Conservation (phyloP, 2,888 invertebrate genomes). For the Epinotia ramella region DNA sequence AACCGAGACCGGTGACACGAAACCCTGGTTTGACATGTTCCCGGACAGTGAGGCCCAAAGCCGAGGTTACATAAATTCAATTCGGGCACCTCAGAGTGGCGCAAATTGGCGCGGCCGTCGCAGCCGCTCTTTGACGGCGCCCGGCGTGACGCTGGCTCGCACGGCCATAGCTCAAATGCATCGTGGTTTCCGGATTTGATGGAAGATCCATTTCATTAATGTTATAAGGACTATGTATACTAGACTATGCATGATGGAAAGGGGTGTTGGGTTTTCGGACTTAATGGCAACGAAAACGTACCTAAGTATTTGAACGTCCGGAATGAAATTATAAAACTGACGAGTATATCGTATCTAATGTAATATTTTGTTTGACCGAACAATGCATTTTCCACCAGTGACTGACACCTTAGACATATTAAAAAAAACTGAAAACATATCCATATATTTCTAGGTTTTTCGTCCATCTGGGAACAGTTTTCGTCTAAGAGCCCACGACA, state of each 20-base stretch:
- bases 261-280: background rate
- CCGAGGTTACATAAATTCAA: constrained; percentile 79
- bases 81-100: constrained; percentile 74
- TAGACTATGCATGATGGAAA: background rate
- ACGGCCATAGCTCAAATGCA: constrained; percentile 12
- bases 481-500: no score
- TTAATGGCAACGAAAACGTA: background rate
- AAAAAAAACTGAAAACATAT: no score
- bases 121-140: constrained; percentile 70
- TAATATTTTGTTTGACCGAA: no score
- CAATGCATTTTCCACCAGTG: no score
- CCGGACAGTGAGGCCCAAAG: constrained; percentile 53
- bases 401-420: no score
- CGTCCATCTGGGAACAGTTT: no score
- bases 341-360: no score
- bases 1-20: background rate
- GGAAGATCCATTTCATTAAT: constrained; percentile 18
- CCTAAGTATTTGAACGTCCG: no score
- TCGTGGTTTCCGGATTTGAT: constrained; percentile 15
- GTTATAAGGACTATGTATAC: background rate
- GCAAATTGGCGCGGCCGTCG: constrained; percentile 73
- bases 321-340: no score
- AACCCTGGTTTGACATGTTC: background rate
- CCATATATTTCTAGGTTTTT: no score
- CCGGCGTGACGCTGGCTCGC: constrained; percentile 53